Evolutionary conservation across 2,113 vertebrate species (phyloP).

Genomic region (Pelvicachromis taeniatus): DNA sequence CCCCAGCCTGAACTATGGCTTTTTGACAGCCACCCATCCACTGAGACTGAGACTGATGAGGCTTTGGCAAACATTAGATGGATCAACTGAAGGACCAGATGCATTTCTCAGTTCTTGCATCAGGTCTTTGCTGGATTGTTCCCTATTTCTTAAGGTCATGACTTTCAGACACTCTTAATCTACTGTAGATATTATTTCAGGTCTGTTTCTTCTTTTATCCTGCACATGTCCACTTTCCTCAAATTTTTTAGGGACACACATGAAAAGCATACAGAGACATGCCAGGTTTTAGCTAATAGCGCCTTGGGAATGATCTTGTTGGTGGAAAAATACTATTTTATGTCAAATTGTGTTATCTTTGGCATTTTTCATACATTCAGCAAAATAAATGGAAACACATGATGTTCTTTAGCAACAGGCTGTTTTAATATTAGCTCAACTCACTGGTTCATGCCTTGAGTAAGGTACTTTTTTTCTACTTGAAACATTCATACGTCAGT

Average conservation of each 20-base stretch:
- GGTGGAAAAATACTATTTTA: not conserved
- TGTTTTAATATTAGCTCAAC: not conserved
- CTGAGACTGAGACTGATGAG: not conserved
- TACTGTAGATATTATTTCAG: not conserved
- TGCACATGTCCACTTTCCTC: not conserved
- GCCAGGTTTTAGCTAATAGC: not conserved
- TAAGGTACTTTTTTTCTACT: not conserved
- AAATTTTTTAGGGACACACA: not conserved
- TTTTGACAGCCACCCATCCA: not conserved
- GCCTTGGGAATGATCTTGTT: not conserved
- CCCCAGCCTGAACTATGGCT: not conserved
- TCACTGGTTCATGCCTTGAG: not conserved
- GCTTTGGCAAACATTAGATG: not conserved
- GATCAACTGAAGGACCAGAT: not conserved
- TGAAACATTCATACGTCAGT: not conserved
- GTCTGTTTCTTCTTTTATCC: not conserved
- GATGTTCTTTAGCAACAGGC: not conserved
- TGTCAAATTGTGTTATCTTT: not conserved
- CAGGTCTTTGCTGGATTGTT: not conserved
- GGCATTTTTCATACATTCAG: not conserved
- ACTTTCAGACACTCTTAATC: not conserved
- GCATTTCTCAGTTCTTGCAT: not conserved
- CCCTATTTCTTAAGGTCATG: not conserved
- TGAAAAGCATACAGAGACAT: not conserved
- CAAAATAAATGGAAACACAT: not conserved